Evolutionary conservation across 2,113 vertebrate species (phyloP).

Genomic region (Brachyistius frenatus): DNA sequence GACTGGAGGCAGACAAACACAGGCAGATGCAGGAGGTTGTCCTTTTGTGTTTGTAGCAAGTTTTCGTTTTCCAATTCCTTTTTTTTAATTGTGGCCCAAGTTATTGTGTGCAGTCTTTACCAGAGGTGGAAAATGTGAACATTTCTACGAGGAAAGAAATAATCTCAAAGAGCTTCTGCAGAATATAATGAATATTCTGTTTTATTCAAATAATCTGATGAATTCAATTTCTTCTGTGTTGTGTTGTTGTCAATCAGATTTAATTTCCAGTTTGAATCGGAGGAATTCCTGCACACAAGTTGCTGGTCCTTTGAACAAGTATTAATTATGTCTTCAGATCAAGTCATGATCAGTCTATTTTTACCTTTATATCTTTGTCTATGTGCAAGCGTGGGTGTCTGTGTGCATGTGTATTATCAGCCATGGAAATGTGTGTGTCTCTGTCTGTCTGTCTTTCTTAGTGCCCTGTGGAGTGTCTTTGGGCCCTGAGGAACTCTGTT

Average conservation of each 20-base stretch:
- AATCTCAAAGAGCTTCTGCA: constrained; percentile 5
- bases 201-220: constrained; percentile 43
- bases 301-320: constrained; percentile 50
- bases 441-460: constrained; percentile 63
- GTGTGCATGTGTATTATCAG: constrained; percentile 47
- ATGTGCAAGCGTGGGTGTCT: constrained; percentile 27
- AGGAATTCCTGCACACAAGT: constrained; percentile 42
- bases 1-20: constrained; percentile 73
- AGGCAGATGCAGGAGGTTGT: constrained; percentile 66
- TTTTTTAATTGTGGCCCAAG: constrained; percentile 11
- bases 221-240: constrained; percentile 30
- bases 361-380: constrained; percentile 63
- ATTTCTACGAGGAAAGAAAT: constrained; percentile 16
- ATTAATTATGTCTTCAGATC: constrained; percentile 77
- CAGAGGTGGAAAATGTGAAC: constrained; percentile 14
- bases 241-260: constrained; percentile 61
- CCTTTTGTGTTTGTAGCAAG: constrained; percentile 52
- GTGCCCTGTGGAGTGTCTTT: constrained; percentile 82
- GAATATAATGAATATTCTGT: constrained; percentile 10
- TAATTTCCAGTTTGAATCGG: constrained; percentile 63
- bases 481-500: constrained; percentile 83
- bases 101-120: constrained; percentile 25
- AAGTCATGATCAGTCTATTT: constrained; percentile 75
- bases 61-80: constrained; percentile 28
- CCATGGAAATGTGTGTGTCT: constrained; percentile 32